phyloP scores from a whole-genome alignment of 2,888 invertebrate genomes.

The Plagiodera versicolora region DNA sequence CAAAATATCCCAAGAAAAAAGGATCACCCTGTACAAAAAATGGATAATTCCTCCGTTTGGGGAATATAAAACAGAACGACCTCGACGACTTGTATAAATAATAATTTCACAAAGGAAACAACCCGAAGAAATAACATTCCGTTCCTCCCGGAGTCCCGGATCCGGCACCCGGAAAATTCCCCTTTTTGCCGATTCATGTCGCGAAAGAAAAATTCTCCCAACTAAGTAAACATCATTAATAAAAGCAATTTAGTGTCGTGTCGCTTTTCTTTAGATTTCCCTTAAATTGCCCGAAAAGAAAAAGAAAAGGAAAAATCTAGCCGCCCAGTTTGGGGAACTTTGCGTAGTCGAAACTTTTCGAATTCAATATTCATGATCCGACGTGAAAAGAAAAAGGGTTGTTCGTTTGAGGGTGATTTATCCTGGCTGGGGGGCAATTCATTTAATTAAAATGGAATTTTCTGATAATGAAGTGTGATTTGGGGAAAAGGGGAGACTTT shows the following conservation, averaged over 20 bases:
- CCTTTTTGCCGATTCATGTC: slow-evolving; percentile 28
- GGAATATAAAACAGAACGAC: slow-evolving; percentile 19
- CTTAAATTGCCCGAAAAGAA: slow-evolving; percentile 44
- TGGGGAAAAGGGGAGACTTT: slow-evolving; percentile 12
- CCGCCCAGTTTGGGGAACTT: slow-evolving; percentile 36
- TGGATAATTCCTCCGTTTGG: no score
- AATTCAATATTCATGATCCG: slow-evolving; percentile 51
- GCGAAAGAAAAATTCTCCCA: slow-evolving; percentile 28
- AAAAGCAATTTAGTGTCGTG: slow-evolving; percentile 52
- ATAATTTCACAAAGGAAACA: slow-evolving; percentile 23
- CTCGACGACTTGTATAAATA: slow-evolving; percentile 21
- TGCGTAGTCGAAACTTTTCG: slow-evolving; percentile 43
- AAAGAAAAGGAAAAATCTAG: slow-evolving; percentile 24
- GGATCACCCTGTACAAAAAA: no score
- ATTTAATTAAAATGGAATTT: slow-evolving; percentile 36
- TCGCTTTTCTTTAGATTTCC: slow-evolving; percentile 46
- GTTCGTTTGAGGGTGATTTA: slow-evolving; percentile 39
- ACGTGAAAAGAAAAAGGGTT: slow-evolving; percentile 36
- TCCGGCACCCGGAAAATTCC: no score
- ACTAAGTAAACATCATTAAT: slow-evolving; percentile 54
- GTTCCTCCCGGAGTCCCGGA: slow-evolving; percentile 9
- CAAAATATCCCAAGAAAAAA: no score
- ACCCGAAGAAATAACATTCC: slow-evolving; percentile 15
- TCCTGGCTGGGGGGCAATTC: slow-evolving; percentile 26
- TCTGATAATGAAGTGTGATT: slow-evolving; percentile 31